Base-by-base conservation (phyloP, 2,888 invertebrate genomes). In the Lasius fuliginosus region DNA sequence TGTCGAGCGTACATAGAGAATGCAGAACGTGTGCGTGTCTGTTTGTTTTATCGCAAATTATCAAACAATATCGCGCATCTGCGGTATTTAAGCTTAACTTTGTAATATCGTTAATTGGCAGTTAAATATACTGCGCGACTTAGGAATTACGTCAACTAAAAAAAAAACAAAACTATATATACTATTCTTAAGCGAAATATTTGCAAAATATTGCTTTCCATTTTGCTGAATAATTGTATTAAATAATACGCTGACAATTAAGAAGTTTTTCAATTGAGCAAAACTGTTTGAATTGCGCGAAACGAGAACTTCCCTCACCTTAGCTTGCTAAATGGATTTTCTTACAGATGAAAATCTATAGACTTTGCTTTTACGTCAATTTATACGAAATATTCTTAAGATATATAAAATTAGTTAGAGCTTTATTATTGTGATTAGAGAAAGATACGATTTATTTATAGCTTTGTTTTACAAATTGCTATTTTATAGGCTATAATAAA, bases 31-130 rank as follows among this genome's bases (percentile, higher is more conserved):
- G 27, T n/a, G 56, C 42, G 42, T 42, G 23, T 58, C 11, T 53
- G 65, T 77, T 77, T 53, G 56, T 67, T 4, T 69, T 23, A 58
- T 58, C n/a, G n/a, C 30, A 46, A 71, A 79, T 79, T 69, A 69
- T 58, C 36, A 56, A 40, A 58, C 27, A 58, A 42, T 46, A 71
- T 79, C 33, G 33, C 15, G 58, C 30, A 11, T n/a, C 8, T 27
- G 46, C 8, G n/a, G 0, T 33, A 60, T 71, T 42, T 56, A 9
- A 18, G 9, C 11, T 68, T 9, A 68, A 68, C 15, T 68, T 30
- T 46, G 18, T 33, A 23, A 30, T 68, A 46, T 27, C 18, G 46
- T 27, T 40, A 36, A 65, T 27, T 68, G 11, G 3, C 8, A n/a
- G 11, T 27, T 40, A 40, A 23, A 42, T 56, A 42, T 56, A 8